phyloP scores from a whole-genome alignment of 2,113 vertebrate genomes.

The pig (Sus scrofa) region T2T-Sscrofa CM000823.6:11144501-11145000 shows the following conservation, averaged over 20 bases:
- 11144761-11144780: not conserved
- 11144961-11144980: not conserved
- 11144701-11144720: not conserved
- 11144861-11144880: constrained; percentile 13
- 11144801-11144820: constrained; percentile 6
- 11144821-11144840: constrained; percentile 38
- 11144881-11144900: not conserved
- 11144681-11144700: not conserved
- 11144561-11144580: constrained; percentile 5
- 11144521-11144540: not conserved
- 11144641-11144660: not conserved
- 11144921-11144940: not conserved
- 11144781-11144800: not conserved
- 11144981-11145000: not conserved
- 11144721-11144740: not conserved
- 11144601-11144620: not conserved
- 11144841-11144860: not conserved
- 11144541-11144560: not conserved
- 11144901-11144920: not conserved
- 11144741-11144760: not conserved
- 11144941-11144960: not conserved
- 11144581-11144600: not conserved
- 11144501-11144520: not conserved
- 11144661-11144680: not conserved
- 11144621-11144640: not conserved